Conservation (phyloP, 1,140 invertebrate species). For the Drosophila lacertosa region DNA sequence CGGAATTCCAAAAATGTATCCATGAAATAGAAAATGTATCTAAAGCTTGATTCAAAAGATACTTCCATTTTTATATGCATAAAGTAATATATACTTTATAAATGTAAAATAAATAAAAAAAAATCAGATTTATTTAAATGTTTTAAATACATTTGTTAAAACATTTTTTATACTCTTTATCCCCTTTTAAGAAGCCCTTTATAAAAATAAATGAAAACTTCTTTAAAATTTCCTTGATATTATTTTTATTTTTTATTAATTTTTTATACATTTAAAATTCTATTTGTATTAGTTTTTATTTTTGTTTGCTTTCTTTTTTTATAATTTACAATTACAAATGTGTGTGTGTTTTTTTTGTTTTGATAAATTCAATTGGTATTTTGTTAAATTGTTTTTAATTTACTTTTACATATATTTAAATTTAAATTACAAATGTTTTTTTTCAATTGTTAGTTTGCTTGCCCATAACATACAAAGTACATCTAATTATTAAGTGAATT, state of each 20-base stretch:
- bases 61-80: too few species aligned
- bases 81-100: neutral
- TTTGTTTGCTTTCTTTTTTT: conserved; percentile 27
- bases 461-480: conserved; percentile 64
- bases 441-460: conserved; percentile 60
- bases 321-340: conserved; percentile 69
- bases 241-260: conserved; percentile 65
- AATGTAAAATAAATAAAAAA: too few species aligned
- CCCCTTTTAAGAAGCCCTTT: neutral
- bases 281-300: conserved; percentile 47
- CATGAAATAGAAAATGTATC: too few species aligned
- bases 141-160: neutral
- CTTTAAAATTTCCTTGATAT: conserved; percentile 44
- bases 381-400: conserved; percentile 4
- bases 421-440: conserved; percentile 35
- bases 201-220: conserved; percentile 3
- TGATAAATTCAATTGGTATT: conserved; percentile 68
- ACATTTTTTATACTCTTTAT: neutral
- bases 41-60: too few species aligned
- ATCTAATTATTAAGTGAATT: conserved; percentile 34
- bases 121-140: too few species aligned
- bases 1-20: neutral
- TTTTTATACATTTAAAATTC: conserved; percentile 73
- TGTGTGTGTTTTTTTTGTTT: conserved; percentile 18
- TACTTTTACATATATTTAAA: conserved; percentile 46